Conservation (phyloP, 2,113 vertebrate species). For the Aix galericulata region DNA sequence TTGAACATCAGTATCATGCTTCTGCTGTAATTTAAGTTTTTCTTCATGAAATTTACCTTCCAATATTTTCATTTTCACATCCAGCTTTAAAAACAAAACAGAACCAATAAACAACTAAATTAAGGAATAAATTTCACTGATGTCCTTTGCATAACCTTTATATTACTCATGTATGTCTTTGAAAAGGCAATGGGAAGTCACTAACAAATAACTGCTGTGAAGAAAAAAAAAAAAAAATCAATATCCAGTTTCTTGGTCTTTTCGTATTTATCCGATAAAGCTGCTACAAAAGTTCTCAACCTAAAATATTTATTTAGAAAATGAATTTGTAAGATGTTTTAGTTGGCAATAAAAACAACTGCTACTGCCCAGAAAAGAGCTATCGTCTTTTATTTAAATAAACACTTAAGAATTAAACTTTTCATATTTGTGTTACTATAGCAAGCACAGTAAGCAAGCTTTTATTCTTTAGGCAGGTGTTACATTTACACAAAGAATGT, state of each 20-base stretch:
- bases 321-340: background rate
- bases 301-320: slow-evolving; percentile 1
- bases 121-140: background rate
- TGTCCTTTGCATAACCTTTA: background rate
- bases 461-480: slow-evolving; percentile 34
- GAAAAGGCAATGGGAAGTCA: background rate
- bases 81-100: slow-evolving; percentile 77
- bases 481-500: slow-evolving; percentile 22
- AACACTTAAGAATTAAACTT: slow-evolving; percentile 1
- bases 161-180: background rate
- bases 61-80: slow-evolving; percentile 86
- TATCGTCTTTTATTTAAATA: slow-evolving; percentile 10
- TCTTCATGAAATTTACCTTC: slow-evolving; percentile 93
- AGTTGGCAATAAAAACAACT: slow-evolving; percentile 17
- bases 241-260: background rate
- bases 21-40: slow-evolving; percentile 91
- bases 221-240: background rate
- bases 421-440: background rate
- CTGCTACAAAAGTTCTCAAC: background rate
- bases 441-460: background rate
- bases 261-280: background rate
- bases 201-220: background rate
- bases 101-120: background rate
- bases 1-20: slow-evolving; percentile 89
- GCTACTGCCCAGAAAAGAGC: slow-evolving; percentile 6